These are phyloP conservation scores for Zosterops borbonicus DNA, from an alignment of 2,113 vertebrate genomes.

Conservation along the genomic window DNA sequence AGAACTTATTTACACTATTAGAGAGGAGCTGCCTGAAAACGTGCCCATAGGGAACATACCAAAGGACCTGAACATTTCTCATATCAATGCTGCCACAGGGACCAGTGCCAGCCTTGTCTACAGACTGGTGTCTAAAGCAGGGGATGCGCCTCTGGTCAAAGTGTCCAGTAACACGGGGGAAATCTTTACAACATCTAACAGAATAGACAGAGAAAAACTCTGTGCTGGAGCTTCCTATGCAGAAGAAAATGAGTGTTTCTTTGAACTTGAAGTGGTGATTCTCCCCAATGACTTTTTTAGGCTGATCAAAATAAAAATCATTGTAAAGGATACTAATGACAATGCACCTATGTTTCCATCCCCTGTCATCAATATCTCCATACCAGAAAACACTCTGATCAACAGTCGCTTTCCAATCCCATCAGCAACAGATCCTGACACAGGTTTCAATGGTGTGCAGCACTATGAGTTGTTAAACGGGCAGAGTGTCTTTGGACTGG, in stretches of 20 bases:
- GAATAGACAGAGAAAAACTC: conserved; percentile 96
- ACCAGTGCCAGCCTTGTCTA: conserved; percentile 94
- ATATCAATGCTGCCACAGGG: conserved; percentile 92
- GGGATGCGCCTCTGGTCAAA: conserved; percentile 93
- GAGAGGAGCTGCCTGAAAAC: conserved; percentile 98
- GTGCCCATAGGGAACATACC: conserved; percentile 99
- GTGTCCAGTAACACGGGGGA: conserved; percentile 96
- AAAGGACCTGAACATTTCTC: conserved; percentile 99
- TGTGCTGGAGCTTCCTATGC: conserved; percentile 89
- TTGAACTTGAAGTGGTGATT: conserved; percentile 98
- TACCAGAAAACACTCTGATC: conserved; percentile 98
- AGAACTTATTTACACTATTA: conserved; percentile 98
- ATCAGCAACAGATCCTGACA: conserved; percentile 97
- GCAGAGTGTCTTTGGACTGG: conserved; percentile 95
- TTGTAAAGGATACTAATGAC: conserved; percentile 98
- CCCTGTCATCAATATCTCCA: conserved; percentile 99
- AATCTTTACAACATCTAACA: conserved; percentile 95
- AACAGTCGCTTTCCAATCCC: conserved; percentile 98
- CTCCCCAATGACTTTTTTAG: conserved; percentile 99
- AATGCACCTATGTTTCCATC: conserved; percentile 99
- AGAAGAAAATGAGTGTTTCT: conserved; percentile 96
- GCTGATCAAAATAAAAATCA: conserved; percentile 98
- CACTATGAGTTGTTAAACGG: conserved; percentile 96
- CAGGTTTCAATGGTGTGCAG: conserved; percentile 95
- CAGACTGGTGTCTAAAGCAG: conserved; percentile 96